Base-by-base conservation (phyloP, 2,113 vertebrate genomes). In the Danionella cerebrum region DNA sequence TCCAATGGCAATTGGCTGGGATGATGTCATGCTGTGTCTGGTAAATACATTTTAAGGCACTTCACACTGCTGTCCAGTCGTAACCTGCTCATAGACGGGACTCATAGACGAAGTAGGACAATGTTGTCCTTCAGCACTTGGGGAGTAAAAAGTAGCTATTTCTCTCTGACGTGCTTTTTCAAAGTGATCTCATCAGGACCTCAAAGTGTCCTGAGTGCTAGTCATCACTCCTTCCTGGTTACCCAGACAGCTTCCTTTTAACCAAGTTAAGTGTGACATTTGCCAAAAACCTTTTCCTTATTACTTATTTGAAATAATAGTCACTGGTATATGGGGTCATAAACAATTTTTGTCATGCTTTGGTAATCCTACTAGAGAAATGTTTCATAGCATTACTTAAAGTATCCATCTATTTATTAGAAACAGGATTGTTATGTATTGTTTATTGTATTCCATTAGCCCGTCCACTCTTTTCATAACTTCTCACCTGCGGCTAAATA, bases 21-120 rank as follows among this genome's bases (percentile, higher is more conserved):
- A 60, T 60, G 57, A 60, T 44, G 57, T 60, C 24, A 60, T 44
- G 57, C 54, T 67, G 54, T 72, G 66, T 64, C 41, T 3, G 13
- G 70, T 71, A 71, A 71, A 65, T 44, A 24, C 44, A 36, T 60
- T 77, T 78, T 62, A 81, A 65, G 51, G 35, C 73, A 54, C 76
- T 79, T 79, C 67, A 77, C 70, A 48, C 14, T 19, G 10, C 57
- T 44, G 45, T 70, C 79, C 76, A 80, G 72, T 82, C 76, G 76
- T 65, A 73, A 70, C 72, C 75, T 77, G 66, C 54, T n/a, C n/a
- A n/a, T n/a, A n/a, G n/a, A n/a, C n/a, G 74, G 74, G 73, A 76
- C 66, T 51, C 19, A 55, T 25, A 48, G 59, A 55, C 83, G 79
- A 81, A 82, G 51, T 52, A 78, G 73, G 63, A 73, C 79, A 84